These are phyloP conservation scores for Saguinus imperator DNA, from an alignment of 2,113 vertebrate genomes.

Conservation along the genomic window DNA sequence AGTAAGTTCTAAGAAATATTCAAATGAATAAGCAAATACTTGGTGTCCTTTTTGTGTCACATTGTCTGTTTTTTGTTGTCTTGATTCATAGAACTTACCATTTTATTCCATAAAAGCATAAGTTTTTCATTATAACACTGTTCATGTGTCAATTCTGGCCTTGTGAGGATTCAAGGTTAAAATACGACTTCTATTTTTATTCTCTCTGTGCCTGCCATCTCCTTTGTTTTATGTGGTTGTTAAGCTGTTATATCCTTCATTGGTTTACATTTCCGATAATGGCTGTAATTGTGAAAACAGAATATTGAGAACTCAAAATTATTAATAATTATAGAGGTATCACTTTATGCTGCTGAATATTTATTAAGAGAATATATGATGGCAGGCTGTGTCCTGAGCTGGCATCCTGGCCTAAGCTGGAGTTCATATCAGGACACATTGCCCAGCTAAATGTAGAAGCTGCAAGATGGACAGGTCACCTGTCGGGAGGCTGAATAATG, in stretches of 20 bases:
- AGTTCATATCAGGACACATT: not conserved
- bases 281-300: not conserved
- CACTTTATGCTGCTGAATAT: not conserved
- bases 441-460: not conserved
- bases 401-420: not conserved
- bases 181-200: not conserved
- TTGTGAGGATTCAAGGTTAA: not conserved
- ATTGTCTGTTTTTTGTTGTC: not conserved
- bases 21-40: not conserved
- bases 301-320: not conserved
- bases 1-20: not conserved
- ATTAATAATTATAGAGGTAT: not conserved
- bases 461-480: not conserved
- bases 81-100: slow-evolving; percentile 21
- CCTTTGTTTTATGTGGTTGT: not conserved
- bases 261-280: not conserved
- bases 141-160: not conserved
- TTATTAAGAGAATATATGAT: not conserved
- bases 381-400: not conserved
- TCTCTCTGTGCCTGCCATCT: not conserved
- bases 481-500: slow-evolving; percentile 49
- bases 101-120: not conserved
- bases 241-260: not conserved
- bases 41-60: not conserved
- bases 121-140: not conserved